Evolutionary conservation across 2,113 vertebrate genomes (phyloP), one percentile per base, ranked within the genome.

Genomic region (Equus quagga): DNA sequence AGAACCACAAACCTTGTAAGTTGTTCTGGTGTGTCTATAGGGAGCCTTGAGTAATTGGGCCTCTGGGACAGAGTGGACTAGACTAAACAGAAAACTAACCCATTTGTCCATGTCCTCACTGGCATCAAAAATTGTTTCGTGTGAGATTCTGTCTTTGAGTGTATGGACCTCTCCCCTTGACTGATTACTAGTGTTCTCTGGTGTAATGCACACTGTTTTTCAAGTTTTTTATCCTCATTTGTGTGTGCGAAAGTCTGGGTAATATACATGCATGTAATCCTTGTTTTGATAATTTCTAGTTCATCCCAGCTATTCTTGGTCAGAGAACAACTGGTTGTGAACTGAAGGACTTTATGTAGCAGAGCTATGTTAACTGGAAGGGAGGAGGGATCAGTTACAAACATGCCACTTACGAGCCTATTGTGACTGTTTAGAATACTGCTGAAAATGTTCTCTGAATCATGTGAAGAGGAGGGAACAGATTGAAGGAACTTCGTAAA

Each of bases 1-100:
- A 98, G 73, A 44, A 49, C 26, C 0, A 94, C 97, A 17, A 97
- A 0, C 28, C 17, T 98, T 41, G 99, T 99, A 90, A 99, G 99
- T 98, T 58, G 33, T 5, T 21, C 2, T 2, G 0, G 14, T 28
- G 14, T 54, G 2, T 81, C 62, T 92, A 67, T 6, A 72, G 64
- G 36, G 31, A 82, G 26, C 28, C 70, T 44, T 21, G 6, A 72
- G 67, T 49, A 28, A 24, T 64, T 51, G 54, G 49, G 13, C 26
- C n/a, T 41, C 49, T 94, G 44, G 49, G 65, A 36, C 44, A 72
- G 28, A n/a, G 28, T 82, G 15, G 6, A 64, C 44, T 46, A 36
- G 6, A 64, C 44, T 46, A 36, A 78, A 56, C 8, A 7, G 15
- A 83, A 76, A 49, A 19, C 23, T 41, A 51, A 7, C 26, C 31